Conservation (phyloP, 35 echinoderm and acorn worm genomes). For the Ophiothrix spiculata region DNA sequence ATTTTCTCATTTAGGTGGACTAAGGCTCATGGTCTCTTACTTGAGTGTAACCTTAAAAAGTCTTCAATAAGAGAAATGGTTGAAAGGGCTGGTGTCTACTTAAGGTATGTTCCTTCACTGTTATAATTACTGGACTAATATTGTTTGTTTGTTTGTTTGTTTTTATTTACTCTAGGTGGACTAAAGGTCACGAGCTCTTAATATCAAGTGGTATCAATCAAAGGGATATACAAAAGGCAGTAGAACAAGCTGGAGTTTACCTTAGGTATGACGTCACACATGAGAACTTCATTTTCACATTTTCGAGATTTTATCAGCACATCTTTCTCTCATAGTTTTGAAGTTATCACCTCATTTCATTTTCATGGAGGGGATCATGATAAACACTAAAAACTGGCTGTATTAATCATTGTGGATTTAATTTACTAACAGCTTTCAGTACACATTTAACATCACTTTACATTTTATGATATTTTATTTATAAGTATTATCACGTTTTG, state of each 20-base stretch:
- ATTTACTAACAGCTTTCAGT: no score
- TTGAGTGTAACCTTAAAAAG: conserved; percentile 23
- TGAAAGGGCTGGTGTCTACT: conserved; percentile 15
- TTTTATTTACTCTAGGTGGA: conserved; percentile 37
- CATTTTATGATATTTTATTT: no score
- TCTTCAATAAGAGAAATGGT: conserved; percentile 43
- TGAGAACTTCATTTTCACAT: background rate
- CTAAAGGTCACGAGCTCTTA: conserved; percentile 40
- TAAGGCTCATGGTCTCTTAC: conserved; percentile 28
- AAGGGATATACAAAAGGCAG: conserved; percentile 25
- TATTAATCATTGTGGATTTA: no score
- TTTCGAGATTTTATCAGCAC: background rate
- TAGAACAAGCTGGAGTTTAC: conserved; percentile 32
- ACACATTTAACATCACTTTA: no score
- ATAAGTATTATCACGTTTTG: no score
- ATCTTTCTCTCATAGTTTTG: no score
- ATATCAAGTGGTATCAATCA: conserved; percentile 22
- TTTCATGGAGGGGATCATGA: no score
- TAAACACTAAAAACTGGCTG: no score
- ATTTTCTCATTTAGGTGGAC: conserved; percentile 56
- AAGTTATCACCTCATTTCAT: no score
- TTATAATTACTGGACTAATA: background rate
- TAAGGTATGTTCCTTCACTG: conserved; percentile 25
- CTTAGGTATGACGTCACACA: no score
- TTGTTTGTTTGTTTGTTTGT: conserved; percentile 13